phyloP scores from a whole-genome alignment of 2,113 vertebrate genomes.

The Apteryx mantelli region DNA sequence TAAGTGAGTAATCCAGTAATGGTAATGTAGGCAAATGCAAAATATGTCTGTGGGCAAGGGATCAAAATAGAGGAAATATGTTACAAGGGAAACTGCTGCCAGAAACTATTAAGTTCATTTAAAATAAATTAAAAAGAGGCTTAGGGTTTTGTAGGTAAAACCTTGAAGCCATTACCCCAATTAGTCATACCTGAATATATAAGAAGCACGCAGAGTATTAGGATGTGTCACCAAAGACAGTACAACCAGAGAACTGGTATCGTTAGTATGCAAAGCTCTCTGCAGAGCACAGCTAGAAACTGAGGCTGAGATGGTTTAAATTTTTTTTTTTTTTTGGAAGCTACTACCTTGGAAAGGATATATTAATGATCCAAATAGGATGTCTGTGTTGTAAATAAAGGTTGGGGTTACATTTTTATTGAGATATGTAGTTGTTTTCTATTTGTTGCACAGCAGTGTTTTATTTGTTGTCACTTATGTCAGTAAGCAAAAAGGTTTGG shows the following conservation, averaged over 20 bases:
- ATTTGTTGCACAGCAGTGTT: not conserved
- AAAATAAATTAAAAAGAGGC: conserved; percentile 33
- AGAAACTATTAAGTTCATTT: conserved; percentile 35
- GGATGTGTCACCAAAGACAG: not conserved
- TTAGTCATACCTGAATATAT: not conserved
- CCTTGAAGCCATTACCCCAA: conserved; percentile 10
- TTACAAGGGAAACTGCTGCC: conserved; percentile 13
- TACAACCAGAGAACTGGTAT: not conserved
- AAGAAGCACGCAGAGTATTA: not conserved
- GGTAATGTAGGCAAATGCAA: not conserved
- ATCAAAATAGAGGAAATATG: not conserved
- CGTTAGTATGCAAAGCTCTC: not conserved
- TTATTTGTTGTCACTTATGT: not conserved
- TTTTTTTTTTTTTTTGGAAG: not conserved
- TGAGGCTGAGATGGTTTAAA: not conserved
- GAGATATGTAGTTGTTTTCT: not conserved
- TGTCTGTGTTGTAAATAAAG: not conserved
- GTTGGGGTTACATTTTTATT: not conserved
- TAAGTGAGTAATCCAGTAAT: not conserved
- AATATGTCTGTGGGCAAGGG: accelerated
- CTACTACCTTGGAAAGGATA: not conserved
- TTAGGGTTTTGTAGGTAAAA: conserved; percentile 25
- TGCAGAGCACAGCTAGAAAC: not conserved
- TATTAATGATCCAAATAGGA: not conserved
- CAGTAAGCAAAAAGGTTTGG: not conserved